These are phyloP conservation scores for Mormyrops attenuatus DNA, from an alignment of 2,797 vertebrate species.

Conservation along the genomic window DNA sequence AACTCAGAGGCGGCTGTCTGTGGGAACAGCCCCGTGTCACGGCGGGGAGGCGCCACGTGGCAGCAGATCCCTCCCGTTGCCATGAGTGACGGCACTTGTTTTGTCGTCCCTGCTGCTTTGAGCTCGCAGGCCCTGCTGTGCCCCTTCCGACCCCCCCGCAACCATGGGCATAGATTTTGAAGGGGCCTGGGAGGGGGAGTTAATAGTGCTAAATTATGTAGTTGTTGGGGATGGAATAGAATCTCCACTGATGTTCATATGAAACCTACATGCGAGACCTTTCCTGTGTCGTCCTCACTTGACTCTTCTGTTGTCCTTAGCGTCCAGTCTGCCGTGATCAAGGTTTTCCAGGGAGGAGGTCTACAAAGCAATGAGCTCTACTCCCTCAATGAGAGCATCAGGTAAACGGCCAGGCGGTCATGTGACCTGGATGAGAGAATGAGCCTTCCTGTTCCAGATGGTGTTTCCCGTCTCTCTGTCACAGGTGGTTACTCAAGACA, in stretches of 20 bases:
- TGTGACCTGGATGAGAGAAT: not conserved
- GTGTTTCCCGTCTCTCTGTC: slow-evolving; percentile 23
- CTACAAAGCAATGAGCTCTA: slow-evolving; percentile 84
- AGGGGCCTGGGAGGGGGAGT: slow-evolving; percentile 3
- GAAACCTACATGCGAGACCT: not conserved
- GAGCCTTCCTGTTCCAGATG: not conserved
- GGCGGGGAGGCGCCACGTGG: not conserved
- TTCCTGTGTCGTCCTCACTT: not conserved
- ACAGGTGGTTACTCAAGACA: slow-evolving; percentile 83
- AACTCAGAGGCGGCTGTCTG: slow-evolving; percentile 7
- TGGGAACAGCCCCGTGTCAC: not conserved
- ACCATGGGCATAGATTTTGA: slow-evolving; percentile 10
- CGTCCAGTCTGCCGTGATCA: slow-evolving; percentile 88
- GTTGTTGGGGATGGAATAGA: not conserved
- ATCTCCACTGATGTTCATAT: not conserved
- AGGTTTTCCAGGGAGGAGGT: slow-evolving; percentile 84
- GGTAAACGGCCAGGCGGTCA: slow-evolving; percentile 53
- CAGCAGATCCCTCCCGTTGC: not conserved
- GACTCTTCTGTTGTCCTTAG: slow-evolving; percentile 52
- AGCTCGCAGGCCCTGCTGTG: not conserved
- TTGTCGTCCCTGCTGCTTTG: not conserved
- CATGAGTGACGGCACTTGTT: not conserved
- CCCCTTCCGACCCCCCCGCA: slow-evolving; percentile 1
- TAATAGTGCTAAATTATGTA: not conserved
- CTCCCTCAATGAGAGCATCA: slow-evolving; percentile 86